phyloP scores from a whole-genome alignment of 2,113 vertebrate genomes.

The Nothocercus nigrocapillus region DNA sequence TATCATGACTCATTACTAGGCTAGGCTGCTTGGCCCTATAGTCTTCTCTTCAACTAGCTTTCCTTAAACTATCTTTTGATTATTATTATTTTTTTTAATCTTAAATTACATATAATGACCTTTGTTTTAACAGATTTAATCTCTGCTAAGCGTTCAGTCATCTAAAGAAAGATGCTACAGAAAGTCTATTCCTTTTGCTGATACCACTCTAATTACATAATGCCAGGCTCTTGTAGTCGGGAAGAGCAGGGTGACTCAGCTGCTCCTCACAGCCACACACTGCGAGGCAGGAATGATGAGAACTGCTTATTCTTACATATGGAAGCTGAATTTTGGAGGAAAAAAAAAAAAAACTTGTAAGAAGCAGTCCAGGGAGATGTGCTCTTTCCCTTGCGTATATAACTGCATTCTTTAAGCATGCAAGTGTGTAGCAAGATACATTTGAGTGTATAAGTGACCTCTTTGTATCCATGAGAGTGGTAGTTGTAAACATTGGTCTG shows the following conservation, averaged over 20 bases:
- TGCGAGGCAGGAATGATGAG: neutral
- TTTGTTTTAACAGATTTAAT: neutral
- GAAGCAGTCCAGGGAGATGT: neutral
- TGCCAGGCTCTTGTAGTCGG: neutral
- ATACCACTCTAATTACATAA: neutral
- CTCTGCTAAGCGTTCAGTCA: neutral
- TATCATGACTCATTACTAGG: neutral
- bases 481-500: neutral
- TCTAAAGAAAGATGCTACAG: neutral
- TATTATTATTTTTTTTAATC: neutral
- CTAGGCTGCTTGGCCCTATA: neutral
- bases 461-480: fast-evolving
- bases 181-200: neutral
- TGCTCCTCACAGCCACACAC: fast-evolving
- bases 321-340: neutral
- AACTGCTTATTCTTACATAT: fast-evolving
- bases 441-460: neutral
- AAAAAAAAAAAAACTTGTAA: neutral
- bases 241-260: neutral
- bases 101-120: neutral
- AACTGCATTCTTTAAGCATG: neutral
- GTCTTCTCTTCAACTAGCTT: neutral
- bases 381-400: neutral
- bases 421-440: neutral
- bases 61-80: neutral